Evolutionary conservation across 2,797 vertebrate genomes (phyloP).

Genomic region (Macrochelys suwanniensis): DNA sequence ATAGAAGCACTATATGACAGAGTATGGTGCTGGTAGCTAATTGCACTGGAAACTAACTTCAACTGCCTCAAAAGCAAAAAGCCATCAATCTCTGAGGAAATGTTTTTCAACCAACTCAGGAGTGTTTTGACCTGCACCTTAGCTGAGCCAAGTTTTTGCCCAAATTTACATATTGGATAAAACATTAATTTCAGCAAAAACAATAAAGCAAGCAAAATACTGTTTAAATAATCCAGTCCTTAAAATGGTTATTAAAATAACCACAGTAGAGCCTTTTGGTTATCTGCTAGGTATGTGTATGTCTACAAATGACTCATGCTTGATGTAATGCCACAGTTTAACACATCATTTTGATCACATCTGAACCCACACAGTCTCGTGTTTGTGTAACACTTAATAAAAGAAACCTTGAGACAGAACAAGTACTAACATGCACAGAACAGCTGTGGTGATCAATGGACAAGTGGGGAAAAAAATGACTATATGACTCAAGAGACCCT

Average conservation of each 20-base stretch:
- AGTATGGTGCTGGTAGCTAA: neutral
- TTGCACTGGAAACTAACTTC: neutral
- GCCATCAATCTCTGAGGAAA: neutral
- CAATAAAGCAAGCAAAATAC: neutral
- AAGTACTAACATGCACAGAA: neutral
- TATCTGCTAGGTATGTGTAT: neutral
- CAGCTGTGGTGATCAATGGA: neutral
- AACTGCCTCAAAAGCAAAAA: neutral
- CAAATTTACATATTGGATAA: neutral
- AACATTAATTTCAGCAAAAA: neutral
- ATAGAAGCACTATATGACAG: neutral
- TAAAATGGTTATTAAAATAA: neutral
- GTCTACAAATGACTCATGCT: neutral
- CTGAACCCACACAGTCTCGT: neutral
- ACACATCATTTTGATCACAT: neutral
- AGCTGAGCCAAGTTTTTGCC: neutral
- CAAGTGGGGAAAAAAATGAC: neutral
- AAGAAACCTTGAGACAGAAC: constrained; percentile 20
- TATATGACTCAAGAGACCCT: neutral
- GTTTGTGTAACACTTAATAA: neutral
- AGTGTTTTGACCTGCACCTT: neutral
- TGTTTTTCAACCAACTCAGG: neutral
- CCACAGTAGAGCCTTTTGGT: neutral
- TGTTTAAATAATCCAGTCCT: neutral
- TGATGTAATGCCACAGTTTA: constrained; percentile 19